A percentile compares a stretch with the other conserved stretches of the same genome.
Evolutionary conservation across 2,113 vertebrate species (phyloP).

Genomic region (Puma concolor): DNA sequence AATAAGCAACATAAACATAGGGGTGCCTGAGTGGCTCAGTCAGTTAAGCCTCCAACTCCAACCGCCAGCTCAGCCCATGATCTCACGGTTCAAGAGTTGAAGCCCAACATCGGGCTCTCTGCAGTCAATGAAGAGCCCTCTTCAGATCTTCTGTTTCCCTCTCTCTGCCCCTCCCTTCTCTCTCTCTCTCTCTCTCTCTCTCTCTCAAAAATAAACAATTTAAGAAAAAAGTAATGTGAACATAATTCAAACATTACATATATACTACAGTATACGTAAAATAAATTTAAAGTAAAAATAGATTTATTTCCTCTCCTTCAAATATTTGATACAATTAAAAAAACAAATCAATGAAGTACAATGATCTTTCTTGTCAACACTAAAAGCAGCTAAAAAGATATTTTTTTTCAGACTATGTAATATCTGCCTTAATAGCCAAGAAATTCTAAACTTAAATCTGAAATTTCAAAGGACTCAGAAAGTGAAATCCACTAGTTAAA

Average conservation of each 20-base stretch:
- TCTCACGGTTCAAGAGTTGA: no score
- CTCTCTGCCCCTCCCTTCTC: no score
- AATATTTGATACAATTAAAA: constrained; percentile 28
- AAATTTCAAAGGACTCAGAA: constrained; percentile 31
- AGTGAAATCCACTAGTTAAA: constrained; percentile 32
- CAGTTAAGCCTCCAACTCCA: no score
- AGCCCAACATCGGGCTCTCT: no score
- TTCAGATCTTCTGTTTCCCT: no score
- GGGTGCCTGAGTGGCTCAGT: no score
- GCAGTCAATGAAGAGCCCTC: no score
- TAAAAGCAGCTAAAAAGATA: constrained; percentile 4
- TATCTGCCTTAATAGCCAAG: not conserved
- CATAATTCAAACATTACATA: not conserved
- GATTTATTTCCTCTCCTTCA: constrained; percentile 18
- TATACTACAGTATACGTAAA: not conserved
- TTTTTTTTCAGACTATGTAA: constrained; percentile 14
- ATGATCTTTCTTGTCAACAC: not conserved
- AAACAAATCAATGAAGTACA: constrained; percentile 35
- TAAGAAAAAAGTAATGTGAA: not conserved
- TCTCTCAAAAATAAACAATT: no score
- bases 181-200: no score
- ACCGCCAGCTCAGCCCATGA: no score
- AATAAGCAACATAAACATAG: not conserved
- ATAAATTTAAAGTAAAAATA: constrained; percentile 46
- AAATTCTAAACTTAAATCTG: constrained; percentile 43